Conservation (phyloP, 2,113 vertebrate genomes). For the Cyprinodon brontotheroides region DNA sequence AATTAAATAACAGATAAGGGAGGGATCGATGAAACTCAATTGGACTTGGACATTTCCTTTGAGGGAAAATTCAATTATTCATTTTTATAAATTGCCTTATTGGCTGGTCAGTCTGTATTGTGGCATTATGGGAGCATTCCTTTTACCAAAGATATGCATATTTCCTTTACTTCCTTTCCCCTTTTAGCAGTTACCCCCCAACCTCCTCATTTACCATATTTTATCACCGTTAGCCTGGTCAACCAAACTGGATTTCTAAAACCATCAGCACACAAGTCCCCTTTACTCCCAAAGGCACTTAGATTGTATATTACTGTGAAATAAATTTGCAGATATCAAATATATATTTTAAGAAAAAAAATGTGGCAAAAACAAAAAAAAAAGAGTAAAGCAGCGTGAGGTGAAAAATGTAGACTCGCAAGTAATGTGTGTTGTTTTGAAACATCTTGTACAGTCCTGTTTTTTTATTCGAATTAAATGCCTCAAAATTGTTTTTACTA, state of each 20-base stretch:
- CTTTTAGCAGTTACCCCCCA: slow-evolving; percentile 54
- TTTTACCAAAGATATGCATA: slow-evolving; percentile 76
- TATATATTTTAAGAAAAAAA: slow-evolving; percentile 82
- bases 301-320: slow-evolving; percentile 84
- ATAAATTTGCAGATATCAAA: slow-evolving; percentile 79
- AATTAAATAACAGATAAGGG: slow-evolving; percentile 25
- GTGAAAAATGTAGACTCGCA: slow-evolving; percentile 46
- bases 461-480: slow-evolving; percentile 56
- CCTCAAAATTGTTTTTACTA: slow-evolving; percentile 66
- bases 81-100: slow-evolving; percentile 54
- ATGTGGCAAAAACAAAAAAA: slow-evolving; percentile 67
- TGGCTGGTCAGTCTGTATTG: slow-evolving; percentile 59
- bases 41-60: slow-evolving; percentile 42
- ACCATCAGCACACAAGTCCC: slow-evolving; percentile 47
- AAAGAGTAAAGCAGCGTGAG: slow-evolving; percentile 52
- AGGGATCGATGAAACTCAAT: slow-evolving; percentile 55
- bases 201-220: slow-evolving; percentile 1
- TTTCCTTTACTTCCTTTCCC: slow-evolving; percentile 44
- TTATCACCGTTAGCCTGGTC: background rate
- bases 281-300: slow-evolving; percentile 77
- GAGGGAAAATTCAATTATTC: slow-evolving; percentile 46
- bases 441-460: slow-evolving; percentile 68
- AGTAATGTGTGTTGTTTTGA: slow-evolving; percentile 50
- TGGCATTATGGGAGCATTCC: slow-evolving; percentile 76
- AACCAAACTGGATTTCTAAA: background rate